phyloP scores from a whole-genome alignment of 2,113 vertebrate species.

The Pachyramphus minor region DNA sequence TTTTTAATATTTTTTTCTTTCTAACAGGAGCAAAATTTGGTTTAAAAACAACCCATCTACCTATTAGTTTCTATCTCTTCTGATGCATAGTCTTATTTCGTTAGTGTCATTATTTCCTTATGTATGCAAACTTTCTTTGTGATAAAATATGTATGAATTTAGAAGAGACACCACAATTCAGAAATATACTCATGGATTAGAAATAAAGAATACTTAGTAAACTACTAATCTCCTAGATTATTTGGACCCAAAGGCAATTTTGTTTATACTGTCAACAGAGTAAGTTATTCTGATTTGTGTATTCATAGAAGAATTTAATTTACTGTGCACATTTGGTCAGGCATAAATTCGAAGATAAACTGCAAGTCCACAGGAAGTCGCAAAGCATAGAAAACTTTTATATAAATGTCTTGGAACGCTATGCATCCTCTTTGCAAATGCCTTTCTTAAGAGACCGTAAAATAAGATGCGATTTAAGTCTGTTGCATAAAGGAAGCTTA shows the following conservation, averaged over 20 bases:
- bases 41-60: background rate
- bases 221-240: background rate
- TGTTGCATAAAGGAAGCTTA: background rate
- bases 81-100: background rate
- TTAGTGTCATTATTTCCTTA: background rate
- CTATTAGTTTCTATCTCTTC: background rate
- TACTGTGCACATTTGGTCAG: background rate
- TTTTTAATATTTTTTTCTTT: background rate
- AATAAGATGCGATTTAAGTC: background rate
- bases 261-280: background rate
- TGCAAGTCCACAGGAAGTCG: background rate
- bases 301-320: background rate
- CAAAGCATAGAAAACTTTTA: background rate
- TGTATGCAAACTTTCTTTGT: background rate
- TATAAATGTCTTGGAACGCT: background rate
- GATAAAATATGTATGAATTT: background rate
- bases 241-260: background rate
- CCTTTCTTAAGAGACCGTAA: background rate
- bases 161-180: background rate
- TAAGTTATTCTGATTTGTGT: background rate
- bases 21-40: background rate
- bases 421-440: background rate
- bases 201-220: background rate
- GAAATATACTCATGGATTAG: background rate
- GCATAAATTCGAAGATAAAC: background rate